Base-by-base conservation (phyloP, 2,797 vertebrate species). In the Poeciliopsis paucimaculata region DNA sequence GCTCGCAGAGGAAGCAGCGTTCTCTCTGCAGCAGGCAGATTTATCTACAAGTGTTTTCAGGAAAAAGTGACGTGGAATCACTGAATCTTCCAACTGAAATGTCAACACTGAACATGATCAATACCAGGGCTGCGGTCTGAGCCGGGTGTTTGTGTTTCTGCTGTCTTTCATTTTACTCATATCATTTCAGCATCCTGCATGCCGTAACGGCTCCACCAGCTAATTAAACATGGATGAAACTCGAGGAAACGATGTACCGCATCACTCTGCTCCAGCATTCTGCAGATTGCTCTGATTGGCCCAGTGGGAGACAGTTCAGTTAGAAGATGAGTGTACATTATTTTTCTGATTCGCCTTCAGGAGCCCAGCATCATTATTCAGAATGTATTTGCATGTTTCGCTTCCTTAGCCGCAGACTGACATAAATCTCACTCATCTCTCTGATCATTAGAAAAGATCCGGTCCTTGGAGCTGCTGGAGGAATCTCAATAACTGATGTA, bases 141-240 rank as follows among this genome's bases (percentile, higher is more conserved):
- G 39, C 66, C 13, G 1, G 23, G 39, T 70, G 66, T 70, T 70
- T 70, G 66, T 70, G 36, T 70, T 70, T 70, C 66, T 39, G 34
- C 49, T 8, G 49, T 39, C 36, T 39, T 36, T n/a, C 31, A 55
- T 73, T 70, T 73, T 34, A 51, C 34, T 53, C 47, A 39, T 26
- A 20, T 39, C 49, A 74, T 72, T 15, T 72, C 41, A 47, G n/a
- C 46, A 18, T 72, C 71, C 71, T 72, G 34, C 46, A 23, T 39
- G 18, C 28, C 9, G 23, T 39, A 53, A n/a, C 23, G 11, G 49
- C 72, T 74, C 11, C 23, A 74, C 31, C 49, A 15, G 34, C 72
- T 74, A 74, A 74, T 74, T 74, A 74, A 74, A 55, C 49, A 53
- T 13, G 51, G 49, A n/a, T 16, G 34, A 55, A 74, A 74, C 49